Percentiles rank a stretch among this genome's conserved stretches.
These are phyloP conservation scores for Galagoides demidoff DNA, from an alignment of 2,797 vertebrate genomes.

Conservation along the genomic window DNA sequence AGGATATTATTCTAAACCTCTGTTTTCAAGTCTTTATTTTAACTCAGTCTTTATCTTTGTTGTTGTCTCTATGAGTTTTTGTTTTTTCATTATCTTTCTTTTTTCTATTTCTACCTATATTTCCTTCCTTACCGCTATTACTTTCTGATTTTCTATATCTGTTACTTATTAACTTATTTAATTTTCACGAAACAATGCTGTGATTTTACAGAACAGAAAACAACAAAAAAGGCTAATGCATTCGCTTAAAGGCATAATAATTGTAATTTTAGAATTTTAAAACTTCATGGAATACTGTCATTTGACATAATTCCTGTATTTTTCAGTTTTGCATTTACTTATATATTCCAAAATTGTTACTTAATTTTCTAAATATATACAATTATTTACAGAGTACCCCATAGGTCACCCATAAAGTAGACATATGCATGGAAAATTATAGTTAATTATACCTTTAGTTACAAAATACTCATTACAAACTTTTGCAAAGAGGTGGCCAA, in stretches of 20 bases:
- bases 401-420: too few relatives aligned
- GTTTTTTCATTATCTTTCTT: too few relatives aligned
- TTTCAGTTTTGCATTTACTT: neutral
- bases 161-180: neutral
- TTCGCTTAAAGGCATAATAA: too few relatives aligned
- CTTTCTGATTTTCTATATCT: neutral
- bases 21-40: too few relatives aligned
- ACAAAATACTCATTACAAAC: too few relatives aligned
- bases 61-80: neutral
- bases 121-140: neutral
- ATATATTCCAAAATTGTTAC: neutral
- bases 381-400: neutral
- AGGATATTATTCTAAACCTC: neutral
- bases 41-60: neutral
- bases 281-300: neutral
- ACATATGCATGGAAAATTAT: too few relatives aligned
- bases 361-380: neutral
- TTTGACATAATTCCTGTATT: neutral
- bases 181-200: neutral
- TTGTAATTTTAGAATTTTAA: neutral
- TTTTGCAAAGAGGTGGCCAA: too few relatives aligned
- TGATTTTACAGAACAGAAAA: neutral
- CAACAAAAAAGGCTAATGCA: neutral
- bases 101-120: neutral
- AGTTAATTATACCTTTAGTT: too few relatives aligned